Evolutionary conservation across 2,113 vertebrate genomes (phyloP), one percentile per base, ranked within the genome.

Genomic region (Bucco capensis): DNA sequence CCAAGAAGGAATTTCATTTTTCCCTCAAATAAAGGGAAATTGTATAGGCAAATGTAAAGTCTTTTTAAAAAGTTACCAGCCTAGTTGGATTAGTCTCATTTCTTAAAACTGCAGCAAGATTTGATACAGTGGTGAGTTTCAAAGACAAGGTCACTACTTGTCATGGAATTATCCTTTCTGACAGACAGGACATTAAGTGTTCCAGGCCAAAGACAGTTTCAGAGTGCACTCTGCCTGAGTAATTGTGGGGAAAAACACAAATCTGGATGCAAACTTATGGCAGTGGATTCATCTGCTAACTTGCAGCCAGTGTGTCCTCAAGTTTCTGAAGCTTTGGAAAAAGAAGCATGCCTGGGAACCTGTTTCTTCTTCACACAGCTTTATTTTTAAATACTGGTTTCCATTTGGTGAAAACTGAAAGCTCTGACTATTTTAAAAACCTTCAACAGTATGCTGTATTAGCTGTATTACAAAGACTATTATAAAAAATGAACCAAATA

Each of bases 321-420:
- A 83, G 86, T 93, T 86, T 79, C 83, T 79, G 83, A 81, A 87
- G 84, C 83, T 75, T 86, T 60, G 83, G 66, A 76, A 81, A 88
- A 95, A 95, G 90, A 94, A 86, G 72, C 83, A 40, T 86, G 96
- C 92, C 95, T 74, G 87, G n/a, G 90, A 91, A 93, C 61, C 71
- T 56, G 70, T 71, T 94, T 92, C 93, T 96, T 95, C 80, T 89
- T 94, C 86, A 92, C 61, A 90, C 88, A 76, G 76, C 62, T 93
- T 86, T 96, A 95, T 89, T 96, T 92, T 95, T 92, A 97, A 96
- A 96, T 79, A 95, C 84, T 90, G 94, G 74, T 78, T 91, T 94
- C 84, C 92, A 69, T 83, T 94, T 86, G 31, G 65, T 95, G 87
- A 76, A 93, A 95, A 92, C n/a, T 44, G 91, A 96, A 94, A 72